A percentile compares a stretch with the other conserved stretches of the same genome.
phyloP scores from a whole-genome alignment of 2,113 vertebrate species.

The Madoqua kirkii region DNA sequence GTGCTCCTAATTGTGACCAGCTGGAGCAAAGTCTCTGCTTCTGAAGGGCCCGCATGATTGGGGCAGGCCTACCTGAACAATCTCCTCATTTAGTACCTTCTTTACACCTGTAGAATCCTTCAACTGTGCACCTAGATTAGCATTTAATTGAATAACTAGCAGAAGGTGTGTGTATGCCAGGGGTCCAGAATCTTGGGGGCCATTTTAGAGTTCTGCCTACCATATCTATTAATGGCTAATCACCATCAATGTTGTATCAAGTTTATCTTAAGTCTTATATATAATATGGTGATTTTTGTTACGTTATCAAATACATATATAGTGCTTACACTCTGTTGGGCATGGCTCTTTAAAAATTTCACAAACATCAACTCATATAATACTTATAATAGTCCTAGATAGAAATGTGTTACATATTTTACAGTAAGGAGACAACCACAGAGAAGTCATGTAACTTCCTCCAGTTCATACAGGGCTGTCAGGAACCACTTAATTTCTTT shows the following conservation, averaged over 20 bases:
- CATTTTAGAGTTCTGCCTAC: neutral
- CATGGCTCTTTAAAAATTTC: neutral
- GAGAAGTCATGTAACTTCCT: neutral
- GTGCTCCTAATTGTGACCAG: neutral
- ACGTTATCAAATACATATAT: neutral
- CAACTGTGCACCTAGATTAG: neutral
- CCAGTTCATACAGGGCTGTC: neutral
- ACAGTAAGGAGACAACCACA: neutral
- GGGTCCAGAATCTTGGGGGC: neutral
- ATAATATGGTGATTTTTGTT: neutral
- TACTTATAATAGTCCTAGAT: neutral
- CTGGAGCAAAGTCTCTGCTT: neutral
- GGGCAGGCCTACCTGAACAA: neutral
- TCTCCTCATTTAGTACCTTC: neutral
- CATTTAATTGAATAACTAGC: neutral
- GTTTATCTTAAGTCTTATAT: neutral
- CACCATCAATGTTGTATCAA: neutral
- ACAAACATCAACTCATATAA: neutral
- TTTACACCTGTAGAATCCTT: neutral
- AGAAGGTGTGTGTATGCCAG: neutral
- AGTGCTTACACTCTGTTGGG: neutral
- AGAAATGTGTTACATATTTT: neutral
- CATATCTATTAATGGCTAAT: neutral
- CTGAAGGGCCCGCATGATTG: neutral
- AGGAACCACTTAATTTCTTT: neutral